Base-by-base conservation (phyloP, 2,888 invertebrate genomes). In the Cryptosula pallasiana region DNA sequence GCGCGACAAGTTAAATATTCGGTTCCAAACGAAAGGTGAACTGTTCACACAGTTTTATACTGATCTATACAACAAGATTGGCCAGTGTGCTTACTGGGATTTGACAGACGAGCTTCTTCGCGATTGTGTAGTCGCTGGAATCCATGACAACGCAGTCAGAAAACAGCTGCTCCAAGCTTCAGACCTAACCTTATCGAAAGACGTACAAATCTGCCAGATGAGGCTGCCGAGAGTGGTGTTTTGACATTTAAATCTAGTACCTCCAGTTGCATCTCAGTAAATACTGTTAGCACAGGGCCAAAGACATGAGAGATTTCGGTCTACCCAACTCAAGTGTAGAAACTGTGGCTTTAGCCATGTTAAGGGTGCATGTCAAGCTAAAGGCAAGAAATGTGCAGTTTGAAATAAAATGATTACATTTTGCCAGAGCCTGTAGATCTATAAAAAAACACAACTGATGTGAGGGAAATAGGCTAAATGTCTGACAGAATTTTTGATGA, bases 301-400 rank as follows among this genome's bases (percentile, higher is more conserved):
- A 57, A 57, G 20, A 5, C 57, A 9, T 16, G 13, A 23, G 5
- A 16, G 13, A 57, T 23, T n/a, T n/a, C n/a, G n/a, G n/a, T n/a
- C 57, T 16, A 5, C 57, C 5, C 3, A 9, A 57, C 25, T 25
- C 5, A 16, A 57, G 25, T 57, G 25, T 57, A 23, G n/a, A 23
- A 57, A 23, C 5, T 57, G 57, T 57, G 57, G 57, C 13, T 5
- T 5, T 16, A 25, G 25, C 5, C 57, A 57, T 57, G 5, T 5
- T 57, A 23, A 57, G 57, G 57, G 25, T 25, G 25, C 57, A 16
- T 57, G 57, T 57, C 57, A 9, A 57, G 57, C 57, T 25, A 57
- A 57, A 57, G 25, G 57, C 25, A 9, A 57, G 25, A 16, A 23
- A 5, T 57, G 57, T 23, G n/a, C 5, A 5, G n/a, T 16, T 5